These are phyloP conservation scores for Dallia pectoralis DNA, from an alignment of 2,797 vertebrate species.

Conservation along the genomic window DNA sequence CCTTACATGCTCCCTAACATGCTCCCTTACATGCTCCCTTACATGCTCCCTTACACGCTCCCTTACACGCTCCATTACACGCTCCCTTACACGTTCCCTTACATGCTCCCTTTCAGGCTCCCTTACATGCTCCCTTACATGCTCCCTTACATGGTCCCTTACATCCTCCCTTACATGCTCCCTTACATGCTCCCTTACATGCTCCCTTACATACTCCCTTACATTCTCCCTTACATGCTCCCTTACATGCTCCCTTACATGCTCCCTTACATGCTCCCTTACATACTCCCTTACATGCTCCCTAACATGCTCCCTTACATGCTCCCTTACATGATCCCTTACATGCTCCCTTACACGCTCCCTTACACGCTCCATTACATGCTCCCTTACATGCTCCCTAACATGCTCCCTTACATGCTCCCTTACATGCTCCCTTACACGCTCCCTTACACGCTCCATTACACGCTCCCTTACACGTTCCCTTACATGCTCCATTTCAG, in stretches of 20 bases:
- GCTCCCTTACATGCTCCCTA: not conserved
- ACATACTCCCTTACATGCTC: not conserved
- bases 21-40: not conserved
- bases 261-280: not conserved
- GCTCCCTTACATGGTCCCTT: too few species aligned
- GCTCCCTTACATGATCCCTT: not conserved
- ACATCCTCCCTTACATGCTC: not conserved
- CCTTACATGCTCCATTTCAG: too few species aligned
- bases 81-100: not conserved
- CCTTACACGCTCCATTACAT: not conserved
- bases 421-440: not conserved
- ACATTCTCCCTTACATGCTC: not conserved
- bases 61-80: too few species aligned
- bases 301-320: not conserved
- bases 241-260: not conserved
- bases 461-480: not conserved
- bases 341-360: not conserved
- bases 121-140: not conserved
- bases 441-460: too few species aligned
- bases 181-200: not conserved
- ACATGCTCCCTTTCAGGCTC: not conserved
- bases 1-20: not conserved
- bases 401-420: not conserved
- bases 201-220: too few species aligned
- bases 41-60: too few species aligned